Evolutionary conservation across 2,113 vertebrate genomes (phyloP).

Genomic region (Crypturellus undulatus): DNA sequence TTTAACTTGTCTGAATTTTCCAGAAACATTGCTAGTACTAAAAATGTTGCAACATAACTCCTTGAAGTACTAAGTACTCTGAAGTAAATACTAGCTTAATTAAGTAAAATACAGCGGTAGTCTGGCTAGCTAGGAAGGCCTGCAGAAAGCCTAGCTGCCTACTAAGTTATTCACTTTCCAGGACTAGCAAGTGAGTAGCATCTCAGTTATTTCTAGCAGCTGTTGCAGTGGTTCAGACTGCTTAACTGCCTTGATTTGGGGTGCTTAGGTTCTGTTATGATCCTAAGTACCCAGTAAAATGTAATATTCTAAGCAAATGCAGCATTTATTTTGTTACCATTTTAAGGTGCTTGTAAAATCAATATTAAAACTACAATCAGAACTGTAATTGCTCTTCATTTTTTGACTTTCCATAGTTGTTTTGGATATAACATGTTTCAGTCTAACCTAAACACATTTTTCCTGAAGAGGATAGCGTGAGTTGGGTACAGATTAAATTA

Average conservation of each 20-base stretch:
- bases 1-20: neutral
- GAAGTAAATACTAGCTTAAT: neutral
- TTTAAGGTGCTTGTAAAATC: neutral
- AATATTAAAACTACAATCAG: neutral
- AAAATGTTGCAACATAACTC: neutral
- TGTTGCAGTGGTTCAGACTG: neutral
- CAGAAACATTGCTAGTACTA: rapidly evolving
- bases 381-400: neutral
- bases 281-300: neutral
- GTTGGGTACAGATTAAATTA: neutral
- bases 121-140: neutral
- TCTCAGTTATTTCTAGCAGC: neutral
- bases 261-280: neutral
- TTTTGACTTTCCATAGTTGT: neutral
- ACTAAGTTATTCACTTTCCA: neutral
- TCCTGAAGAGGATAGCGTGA: neutral
- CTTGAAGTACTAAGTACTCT: rapidly evolving
- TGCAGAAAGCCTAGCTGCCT: too few species aligned
- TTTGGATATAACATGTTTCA: rapidly evolving
- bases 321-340: neutral
- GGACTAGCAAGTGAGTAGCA: neutral
- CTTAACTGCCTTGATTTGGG: neutral
- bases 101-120: neutral
- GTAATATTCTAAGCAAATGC: neutral
- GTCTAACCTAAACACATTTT: neutral